These are phyloP conservation scores for Procavia capensis DNA, from an alignment of 2,113 vertebrate species.

Conservation along the genomic window DNA sequence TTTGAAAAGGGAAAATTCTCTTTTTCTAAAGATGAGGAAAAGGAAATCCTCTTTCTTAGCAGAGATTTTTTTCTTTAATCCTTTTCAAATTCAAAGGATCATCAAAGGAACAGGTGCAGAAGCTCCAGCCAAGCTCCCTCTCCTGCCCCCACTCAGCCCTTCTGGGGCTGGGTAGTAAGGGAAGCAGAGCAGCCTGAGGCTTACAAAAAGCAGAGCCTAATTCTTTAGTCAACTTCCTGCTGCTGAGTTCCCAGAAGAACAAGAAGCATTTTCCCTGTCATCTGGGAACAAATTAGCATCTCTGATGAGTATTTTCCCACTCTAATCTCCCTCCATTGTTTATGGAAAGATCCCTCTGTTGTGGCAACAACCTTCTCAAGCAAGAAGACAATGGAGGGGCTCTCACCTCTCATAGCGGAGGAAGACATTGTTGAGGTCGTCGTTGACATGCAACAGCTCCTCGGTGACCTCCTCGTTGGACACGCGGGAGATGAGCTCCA, in stretches of 20 bases:
- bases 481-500: conserved; percentile 97
- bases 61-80: conserved; percentile 25
- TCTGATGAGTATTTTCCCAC: conserved; percentile 47
- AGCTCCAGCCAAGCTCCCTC: background rate
- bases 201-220: conserved; percentile 13
- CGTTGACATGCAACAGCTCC: conserved; percentile 97
- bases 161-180: background rate
- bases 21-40: conserved; percentile 36
- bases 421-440: conserved; percentile 99
- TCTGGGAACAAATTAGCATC: conserved; percentile 55
- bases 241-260: conserved; percentile 58
- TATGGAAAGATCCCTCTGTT: conserved; percentile 14
- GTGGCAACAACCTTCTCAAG: conserved; percentile 3
- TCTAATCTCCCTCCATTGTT: conserved; percentile 36
- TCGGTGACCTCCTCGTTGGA: conserved; percentile 97
- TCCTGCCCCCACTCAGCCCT: too few species aligned
- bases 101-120: conserved; percentile 65
- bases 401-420: conserved; percentile 95
- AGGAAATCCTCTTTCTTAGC: conserved; percentile 66
- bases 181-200: background rate
- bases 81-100: conserved; percentile 59
- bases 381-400: background rate
- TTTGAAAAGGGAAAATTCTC: conserved; percentile 44
- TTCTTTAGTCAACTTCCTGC: conserved; percentile 42
- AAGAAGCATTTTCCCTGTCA: background rate